Conservation (phyloP, 2,888 invertebrate genomes). For the Eilema depressum region DNA sequence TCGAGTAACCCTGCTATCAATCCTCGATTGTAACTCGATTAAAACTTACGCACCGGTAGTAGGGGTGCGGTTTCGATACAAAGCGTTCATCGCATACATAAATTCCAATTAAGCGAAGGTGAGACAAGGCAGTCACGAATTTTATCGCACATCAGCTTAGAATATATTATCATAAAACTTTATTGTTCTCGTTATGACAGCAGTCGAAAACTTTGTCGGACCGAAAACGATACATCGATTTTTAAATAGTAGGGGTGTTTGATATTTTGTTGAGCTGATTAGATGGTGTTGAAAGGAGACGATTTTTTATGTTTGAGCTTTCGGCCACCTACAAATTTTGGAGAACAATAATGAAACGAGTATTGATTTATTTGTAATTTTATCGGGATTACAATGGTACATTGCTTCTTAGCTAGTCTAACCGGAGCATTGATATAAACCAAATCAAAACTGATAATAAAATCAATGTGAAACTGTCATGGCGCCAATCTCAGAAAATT, state of each 20-base stretch:
- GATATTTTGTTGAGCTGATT: constrained; percentile 25
- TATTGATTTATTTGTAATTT: too few species aligned
- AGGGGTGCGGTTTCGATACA: constrained; percentile 50
- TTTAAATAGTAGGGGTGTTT: constrained; percentile 31
- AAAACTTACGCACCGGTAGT: constrained; percentile 31
- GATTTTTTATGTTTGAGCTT: too few species aligned
- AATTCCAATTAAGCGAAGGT: constrained; percentile 82
- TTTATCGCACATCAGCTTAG: constrained; percentile 67
- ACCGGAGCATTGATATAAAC: too few species aligned
- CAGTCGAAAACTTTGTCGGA: constrained; percentile 50
- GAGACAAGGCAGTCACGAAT: constrained; percentile 71
- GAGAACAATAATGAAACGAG: too few species aligned
- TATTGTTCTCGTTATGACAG: constrained; percentile 76
- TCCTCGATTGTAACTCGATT: constrained; percentile 42
- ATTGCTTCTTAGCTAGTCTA: too few species aligned
- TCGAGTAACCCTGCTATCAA: constrained; percentile 31
- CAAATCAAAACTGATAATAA: too few species aligned
- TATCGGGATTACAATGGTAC: too few species aligned
- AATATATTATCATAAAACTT: constrained; percentile 67
- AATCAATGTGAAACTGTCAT: too few species aligned
- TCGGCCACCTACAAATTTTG: too few species aligned
- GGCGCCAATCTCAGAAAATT: too few species aligned
- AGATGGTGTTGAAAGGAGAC: constrained; percentile 34
- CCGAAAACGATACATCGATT: constrained; percentile 44
- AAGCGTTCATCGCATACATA: constrained; percentile 74